phyloP scores from a whole-genome alignment of 2,888 invertebrate species.

The Tridacna gigas region DNA sequence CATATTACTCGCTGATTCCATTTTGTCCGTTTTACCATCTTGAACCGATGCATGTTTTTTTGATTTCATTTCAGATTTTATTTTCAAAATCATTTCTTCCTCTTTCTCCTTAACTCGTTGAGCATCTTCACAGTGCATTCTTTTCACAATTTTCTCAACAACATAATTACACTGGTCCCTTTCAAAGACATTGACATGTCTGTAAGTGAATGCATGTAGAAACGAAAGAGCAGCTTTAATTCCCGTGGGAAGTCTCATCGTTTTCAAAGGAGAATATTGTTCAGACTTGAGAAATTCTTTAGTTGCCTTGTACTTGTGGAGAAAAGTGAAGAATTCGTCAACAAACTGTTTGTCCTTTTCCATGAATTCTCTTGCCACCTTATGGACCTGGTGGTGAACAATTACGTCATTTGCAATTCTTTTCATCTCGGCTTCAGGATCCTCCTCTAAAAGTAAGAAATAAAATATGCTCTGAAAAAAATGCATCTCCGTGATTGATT shows the following conservation, averaged over 20 bases:
- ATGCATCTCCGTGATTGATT: no score
- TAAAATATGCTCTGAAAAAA: no score
- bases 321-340: slow-evolving; percentile 51
- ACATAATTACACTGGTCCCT: slow-evolving; percentile 30
- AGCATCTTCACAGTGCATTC: slow-evolving; percentile 45
- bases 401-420: slow-evolving; percentile 54
- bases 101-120: neutral
- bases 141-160: slow-evolving; percentile 40
- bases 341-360: slow-evolving; percentile 48
- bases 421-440: slow-evolving; percentile 45
- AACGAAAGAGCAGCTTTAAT: slow-evolving; percentile 43
- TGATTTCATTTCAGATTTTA: neutral
- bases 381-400: slow-evolving; percentile 46
- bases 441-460: neutral
- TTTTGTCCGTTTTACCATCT: neutral
- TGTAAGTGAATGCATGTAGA: slow-evolving; percentile 45
- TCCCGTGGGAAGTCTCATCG: slow-evolving; percentile 36
- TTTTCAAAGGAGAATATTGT: slow-evolving; percentile 40
- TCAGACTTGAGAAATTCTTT: slow-evolving; percentile 45
- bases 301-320: slow-evolving; percentile 45
- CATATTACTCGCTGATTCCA: neutral
- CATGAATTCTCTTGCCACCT: slow-evolving; percentile 34
- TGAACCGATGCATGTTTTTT: neutral
- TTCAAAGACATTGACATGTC: slow-evolving; percentile 28
- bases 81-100: neutral